Conservation (phyloP, 2,888 invertebrate genomes). For the Nycteola revayana region DNA sequence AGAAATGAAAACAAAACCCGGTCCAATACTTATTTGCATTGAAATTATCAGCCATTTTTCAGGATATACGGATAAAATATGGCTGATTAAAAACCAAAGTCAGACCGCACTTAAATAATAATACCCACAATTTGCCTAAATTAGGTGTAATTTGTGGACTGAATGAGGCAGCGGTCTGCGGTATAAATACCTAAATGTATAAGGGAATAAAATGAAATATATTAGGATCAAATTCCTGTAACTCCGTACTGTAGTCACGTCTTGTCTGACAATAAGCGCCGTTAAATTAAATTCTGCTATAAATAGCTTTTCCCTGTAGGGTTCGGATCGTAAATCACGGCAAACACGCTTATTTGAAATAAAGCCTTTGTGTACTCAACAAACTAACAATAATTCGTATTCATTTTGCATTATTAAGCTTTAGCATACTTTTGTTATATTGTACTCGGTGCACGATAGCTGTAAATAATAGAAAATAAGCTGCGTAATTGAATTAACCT, state of each 20-base stretch:
- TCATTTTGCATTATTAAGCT: conserved; percentile 18
- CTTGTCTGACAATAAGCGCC: conserved; percentile 15
- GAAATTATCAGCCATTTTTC: too few species aligned
- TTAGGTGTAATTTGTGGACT: too few species aligned
- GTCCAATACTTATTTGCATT: too few species aligned
- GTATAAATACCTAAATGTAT: too few species aligned
- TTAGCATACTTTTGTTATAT: conserved; percentile 17
- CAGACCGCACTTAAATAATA: too few species aligned
- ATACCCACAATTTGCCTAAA: too few species aligned
- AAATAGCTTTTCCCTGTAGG: conserved; percentile 38
- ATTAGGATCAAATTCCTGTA: background rate
- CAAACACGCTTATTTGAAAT: conserved; percentile 38
- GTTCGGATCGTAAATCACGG: conserved; percentile 42
- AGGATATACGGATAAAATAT: too few species aligned
- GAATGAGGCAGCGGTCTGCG: too few species aligned
- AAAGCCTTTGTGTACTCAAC: conserved; percentile 29
- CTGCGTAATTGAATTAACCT: conserved; percentile 4
- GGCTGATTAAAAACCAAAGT: too few species aligned
- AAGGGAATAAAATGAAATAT: too few species aligned
- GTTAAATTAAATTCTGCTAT: conserved; percentile 15
- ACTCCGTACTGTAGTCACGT: conserved; percentile 4
- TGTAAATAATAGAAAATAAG: conserved; percentile 1
- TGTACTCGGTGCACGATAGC: conserved; percentile 6
- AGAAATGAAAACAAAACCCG: too few species aligned
- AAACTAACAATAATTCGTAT: conserved; percentile 30